Evolutionary conservation across 2,888 invertebrate species (phyloP), one percentile per base, ranked within the genome.

Genomic region (Stenoptilia bipunctidactyla): DNA sequence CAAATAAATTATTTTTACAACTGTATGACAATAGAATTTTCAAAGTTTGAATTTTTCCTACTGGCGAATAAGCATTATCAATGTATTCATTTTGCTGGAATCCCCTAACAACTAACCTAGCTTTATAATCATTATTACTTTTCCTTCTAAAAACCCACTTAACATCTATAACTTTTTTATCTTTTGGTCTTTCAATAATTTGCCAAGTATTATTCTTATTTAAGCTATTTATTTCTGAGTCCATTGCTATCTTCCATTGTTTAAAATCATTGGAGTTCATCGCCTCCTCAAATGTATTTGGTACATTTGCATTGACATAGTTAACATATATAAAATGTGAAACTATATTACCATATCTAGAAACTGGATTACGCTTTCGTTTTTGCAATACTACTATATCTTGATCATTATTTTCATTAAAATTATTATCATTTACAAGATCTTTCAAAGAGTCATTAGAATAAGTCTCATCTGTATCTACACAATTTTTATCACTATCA

Each of bases 101-200:
- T 6, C 49, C 48, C 40, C 40, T 42, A 8, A 40, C 47, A 12
- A 37, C 36, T 33, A 43, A 27, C n/a, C 50, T 48, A 10, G 50
- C 54, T 45, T 55, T 52, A 47, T 47, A 52, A 1, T 13, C 30
- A 40, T 44, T 49, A 27, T 56, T 40, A 33, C 34, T 45, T 45
- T 64, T 56, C 41, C 27, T 60, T 43, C 39, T 59, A 41, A 40
- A 60, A 5, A 59, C 41, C 58, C 58, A 60, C 36, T 55, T 59
- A 1, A 53, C 51, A 50, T 58, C 55, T 27, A 62, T 48, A n/a
- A 55, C 41, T 3, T 54, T 46, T 51, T 56, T 49, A 41, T 50
- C 45, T 45, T 51, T 40, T 35, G 57, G 59, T 27, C 38, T 45
- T 3, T 51, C 46, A 34, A 55, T 52, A 41, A 60, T n/a, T 47